A percentile compares a stretch with the other conserved stretches of the same genome.
Conservation (phyloP, 2,888 invertebrate genomes). For the Epiblema foenella region DNA sequence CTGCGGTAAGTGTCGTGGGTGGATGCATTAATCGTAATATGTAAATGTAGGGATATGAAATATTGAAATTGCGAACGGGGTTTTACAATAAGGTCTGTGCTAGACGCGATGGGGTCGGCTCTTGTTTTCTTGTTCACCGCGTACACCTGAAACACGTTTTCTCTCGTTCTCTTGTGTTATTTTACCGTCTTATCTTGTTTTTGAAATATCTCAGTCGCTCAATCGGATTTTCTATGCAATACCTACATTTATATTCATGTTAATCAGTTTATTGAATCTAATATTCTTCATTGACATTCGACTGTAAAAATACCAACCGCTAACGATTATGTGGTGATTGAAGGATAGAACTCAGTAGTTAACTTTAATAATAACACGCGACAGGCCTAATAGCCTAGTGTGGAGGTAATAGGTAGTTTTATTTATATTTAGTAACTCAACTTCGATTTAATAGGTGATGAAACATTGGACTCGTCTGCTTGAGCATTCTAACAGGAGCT, state of each 20-base stretch:
- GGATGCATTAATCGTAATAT: conserved; percentile 84
- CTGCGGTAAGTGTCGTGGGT: conserved; percentile 79
- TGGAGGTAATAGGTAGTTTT: neutral
- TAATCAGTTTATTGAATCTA: conserved; percentile 32
- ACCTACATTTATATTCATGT: conserved; percentile 33
- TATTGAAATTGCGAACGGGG: conserved; percentile 76
- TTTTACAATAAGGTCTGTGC: conserved; percentile 66
- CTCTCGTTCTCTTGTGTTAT: conserved; percentile 32
- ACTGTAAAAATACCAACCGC: neutral
- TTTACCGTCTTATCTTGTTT: conserved; percentile 42
- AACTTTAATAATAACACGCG: too few relatives aligned
- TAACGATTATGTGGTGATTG: neutral
- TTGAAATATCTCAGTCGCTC: conserved; percentile 32
- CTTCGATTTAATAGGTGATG: neutral
- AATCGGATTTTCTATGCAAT: conserved; percentile 35
- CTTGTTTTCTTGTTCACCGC: conserved; percentile 52
- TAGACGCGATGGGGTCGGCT: conserved; percentile 53
- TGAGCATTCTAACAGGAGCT: neutral
- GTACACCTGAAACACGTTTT: conserved; percentile 42
- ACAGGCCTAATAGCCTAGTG: too few relatives aligned
- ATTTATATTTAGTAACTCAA: too few relatives aligned
- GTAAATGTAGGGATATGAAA: conserved; percentile 81
- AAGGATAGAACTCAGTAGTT: neutral
- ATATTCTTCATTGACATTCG: conserved; percentile 7
- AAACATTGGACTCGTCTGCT: neutral